Evolutionary conservation across 2,797 vertebrate species (phyloP).

Genomic region (Lepidocolaptes lacrymiger): DNA sequence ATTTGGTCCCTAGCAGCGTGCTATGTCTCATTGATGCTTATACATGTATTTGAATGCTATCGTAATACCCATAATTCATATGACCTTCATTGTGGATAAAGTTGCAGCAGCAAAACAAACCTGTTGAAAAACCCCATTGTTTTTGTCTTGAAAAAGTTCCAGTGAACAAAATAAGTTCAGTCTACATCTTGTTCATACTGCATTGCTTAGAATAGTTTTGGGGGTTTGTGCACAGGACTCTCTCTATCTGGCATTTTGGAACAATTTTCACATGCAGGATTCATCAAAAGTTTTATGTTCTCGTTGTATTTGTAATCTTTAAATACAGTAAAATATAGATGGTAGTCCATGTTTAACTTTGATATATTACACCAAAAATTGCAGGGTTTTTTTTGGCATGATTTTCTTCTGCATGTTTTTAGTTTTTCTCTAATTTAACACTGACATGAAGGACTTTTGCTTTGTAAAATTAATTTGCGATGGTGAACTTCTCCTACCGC

Average conservation of each 20-base stretch:
- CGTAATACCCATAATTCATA: background rate
- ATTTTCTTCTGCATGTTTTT: background rate
- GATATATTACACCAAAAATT: background rate
- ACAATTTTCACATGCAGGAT: background rate
- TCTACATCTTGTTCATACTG: background rate
- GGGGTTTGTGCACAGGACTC: background rate
- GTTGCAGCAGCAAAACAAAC: background rate
- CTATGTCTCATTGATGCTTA: background rate
- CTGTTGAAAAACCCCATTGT: fast-evolving
- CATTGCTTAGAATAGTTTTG: background rate
- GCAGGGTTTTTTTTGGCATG: background rate
- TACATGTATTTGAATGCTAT: background rate
- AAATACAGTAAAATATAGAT: background rate
- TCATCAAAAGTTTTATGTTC: background rate
- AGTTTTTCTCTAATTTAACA: background rate
- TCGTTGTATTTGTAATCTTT: background rate
- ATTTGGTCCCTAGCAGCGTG: background rate
- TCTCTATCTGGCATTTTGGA: background rate
- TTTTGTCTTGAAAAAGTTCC: background rate
- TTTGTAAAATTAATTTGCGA: background rate
- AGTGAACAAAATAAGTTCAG: background rate
- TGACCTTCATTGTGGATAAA: background rate
- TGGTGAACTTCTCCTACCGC: background rate
- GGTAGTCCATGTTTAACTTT: background rate
- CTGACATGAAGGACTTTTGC: background rate